Conservation (phyloP, 2,888 invertebrate genomes). For the Lypha dubia region DNA sequence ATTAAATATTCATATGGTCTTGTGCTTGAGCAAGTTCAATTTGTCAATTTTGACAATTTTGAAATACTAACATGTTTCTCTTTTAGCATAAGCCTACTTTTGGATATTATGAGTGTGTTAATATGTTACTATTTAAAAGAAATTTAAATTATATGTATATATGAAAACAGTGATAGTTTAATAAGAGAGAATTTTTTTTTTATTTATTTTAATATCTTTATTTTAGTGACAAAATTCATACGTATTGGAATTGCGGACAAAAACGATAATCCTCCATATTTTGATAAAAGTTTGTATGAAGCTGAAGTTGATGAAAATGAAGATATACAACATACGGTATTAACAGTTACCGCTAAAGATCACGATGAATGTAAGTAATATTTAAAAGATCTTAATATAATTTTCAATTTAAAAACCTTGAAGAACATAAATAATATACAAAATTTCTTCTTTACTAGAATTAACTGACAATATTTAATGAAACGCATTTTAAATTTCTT, state of each 20-base stretch:
- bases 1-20: too few relatives aligned
- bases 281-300: constrained; percentile 97
- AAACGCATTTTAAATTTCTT: not conserved
- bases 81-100: too few relatives aligned
- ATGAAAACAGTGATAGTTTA: constrained; percentile 77
- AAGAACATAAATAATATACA: too few relatives aligned
- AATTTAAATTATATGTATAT: constrained; percentile 50
- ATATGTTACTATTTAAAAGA: not conserved
- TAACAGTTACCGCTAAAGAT: constrained; percentile 99
- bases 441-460: too few relatives aligned
- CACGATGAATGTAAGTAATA: constrained; percentile 97
- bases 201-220: constrained; percentile 48
- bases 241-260: constrained; percentile 99
- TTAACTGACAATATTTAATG: too few relatives aligned
- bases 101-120: too few relatives aligned
- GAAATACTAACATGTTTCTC: too few relatives aligned
- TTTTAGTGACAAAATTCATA: constrained; percentile 97
- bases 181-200: too few relatives aligned
- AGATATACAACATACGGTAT: constrained; percentile 97
- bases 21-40: too few relatives aligned
- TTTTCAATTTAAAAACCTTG: not conserved
- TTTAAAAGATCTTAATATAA: not conserved
- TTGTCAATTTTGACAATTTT: too few relatives aligned
- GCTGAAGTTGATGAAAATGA: constrained; percentile 99
- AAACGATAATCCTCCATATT: constrained; percentile 99